These are phyloP conservation scores for Ormyrus labotus DNA, from an alignment of 2,888 invertebrate species.

Conservation along the genomic window DNA sequence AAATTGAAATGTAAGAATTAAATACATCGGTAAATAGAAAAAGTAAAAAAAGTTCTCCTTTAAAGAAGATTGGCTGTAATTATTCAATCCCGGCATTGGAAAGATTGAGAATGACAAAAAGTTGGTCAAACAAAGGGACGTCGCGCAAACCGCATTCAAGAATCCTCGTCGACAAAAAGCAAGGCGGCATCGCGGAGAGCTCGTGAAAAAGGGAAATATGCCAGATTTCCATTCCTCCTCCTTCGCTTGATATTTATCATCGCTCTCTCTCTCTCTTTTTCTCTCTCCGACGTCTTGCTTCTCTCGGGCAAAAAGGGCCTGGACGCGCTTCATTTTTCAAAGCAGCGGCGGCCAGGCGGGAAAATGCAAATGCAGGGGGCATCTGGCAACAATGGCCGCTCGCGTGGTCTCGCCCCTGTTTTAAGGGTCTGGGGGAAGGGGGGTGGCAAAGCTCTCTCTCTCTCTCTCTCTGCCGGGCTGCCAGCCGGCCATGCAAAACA, in stretches of 20 bases:
- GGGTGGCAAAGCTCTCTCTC: slow-evolving; percentile 57
- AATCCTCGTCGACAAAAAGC: not conserved
- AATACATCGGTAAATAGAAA: no score
- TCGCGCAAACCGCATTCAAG: not conserved
- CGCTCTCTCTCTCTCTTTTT: slow-evolving; percentile 17
- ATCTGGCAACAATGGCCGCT: slow-evolving; percentile 76
- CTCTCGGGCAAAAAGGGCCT: no score
- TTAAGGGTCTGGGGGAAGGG: slow-evolving; percentile 69
- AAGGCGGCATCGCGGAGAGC: not conserved
- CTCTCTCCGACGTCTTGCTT: not conserved
- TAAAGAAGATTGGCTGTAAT: not conserved
- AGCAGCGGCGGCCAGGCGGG: slow-evolving; percentile 61
- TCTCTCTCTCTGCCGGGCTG: not conserved
- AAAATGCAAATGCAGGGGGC: slow-evolving; percentile 74
- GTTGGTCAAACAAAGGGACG: slow-evolving; percentile 36
- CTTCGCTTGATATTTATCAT: slow-evolving; percentile 48
- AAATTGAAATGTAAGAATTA: not conserved
- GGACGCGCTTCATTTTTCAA: slow-evolving; percentile 69
- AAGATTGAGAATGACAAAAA: slow-evolving; percentile 11
- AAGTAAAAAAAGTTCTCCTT: no score
- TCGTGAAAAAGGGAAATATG: slow-evolving; percentile 47
- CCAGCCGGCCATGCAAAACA: not conserved
- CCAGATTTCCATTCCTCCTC: slow-evolving; percentile 50
- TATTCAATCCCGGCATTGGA: not conserved
- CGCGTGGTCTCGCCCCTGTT: slow-evolving; percentile 70